These are phyloP conservation scores for Spilosoma lubricipeda DNA, from an alignment of 2,888 invertebrate species.

Conservation along the genomic window DNA sequence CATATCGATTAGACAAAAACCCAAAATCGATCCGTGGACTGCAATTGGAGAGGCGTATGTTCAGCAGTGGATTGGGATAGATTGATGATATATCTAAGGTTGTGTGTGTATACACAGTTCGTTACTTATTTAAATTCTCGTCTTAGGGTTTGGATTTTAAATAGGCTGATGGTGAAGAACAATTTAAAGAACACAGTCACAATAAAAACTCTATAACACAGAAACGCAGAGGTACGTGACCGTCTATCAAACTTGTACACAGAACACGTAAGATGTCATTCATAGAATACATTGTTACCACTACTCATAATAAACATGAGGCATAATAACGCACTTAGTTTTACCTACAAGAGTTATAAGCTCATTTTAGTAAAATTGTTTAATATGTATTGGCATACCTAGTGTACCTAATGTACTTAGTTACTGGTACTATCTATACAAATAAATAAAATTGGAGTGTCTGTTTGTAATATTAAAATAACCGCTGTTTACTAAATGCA, in stretches of 20 bases:
- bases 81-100: no score
- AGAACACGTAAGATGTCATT: neutral
- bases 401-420: no score
- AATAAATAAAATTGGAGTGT: no score
- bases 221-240: neutral
- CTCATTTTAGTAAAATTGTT: neutral
- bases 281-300: neutral
- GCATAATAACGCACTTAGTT: neutral
- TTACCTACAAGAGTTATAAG: neutral
- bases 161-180: neutral
- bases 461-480: no score
- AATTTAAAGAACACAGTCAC: neutral
- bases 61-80: no score
- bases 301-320: neutral
- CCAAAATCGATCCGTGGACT: no score
- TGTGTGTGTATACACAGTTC: neutral
- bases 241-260: neutral
- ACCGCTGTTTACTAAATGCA: no score
- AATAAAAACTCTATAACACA: neutral
- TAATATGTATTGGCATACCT: neutral
- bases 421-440: no score
- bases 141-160: neutral
- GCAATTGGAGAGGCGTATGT: no score
- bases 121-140: neutral
- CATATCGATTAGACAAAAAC: no score